Evolutionary conservation across 2,113 vertebrate species (phyloP).

Genomic region (Labeo rohita): DNA sequence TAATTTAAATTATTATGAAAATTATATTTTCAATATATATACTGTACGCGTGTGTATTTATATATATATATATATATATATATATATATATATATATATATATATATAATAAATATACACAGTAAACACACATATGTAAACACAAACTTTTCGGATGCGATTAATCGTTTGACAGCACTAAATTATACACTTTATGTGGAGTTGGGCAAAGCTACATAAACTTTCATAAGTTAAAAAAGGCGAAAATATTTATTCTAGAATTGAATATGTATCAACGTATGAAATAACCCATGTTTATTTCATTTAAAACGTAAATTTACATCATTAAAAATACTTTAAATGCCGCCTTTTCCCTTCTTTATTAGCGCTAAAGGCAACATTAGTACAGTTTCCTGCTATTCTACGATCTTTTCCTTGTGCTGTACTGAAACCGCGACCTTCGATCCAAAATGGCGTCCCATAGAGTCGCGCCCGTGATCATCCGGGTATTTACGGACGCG

Average conservation of each 20-base stretch:
- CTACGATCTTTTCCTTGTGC: not conserved
- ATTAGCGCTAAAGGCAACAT: too few species aligned
- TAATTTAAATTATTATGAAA: too few species aligned
- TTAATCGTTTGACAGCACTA: too few species aligned
- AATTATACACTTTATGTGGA: not conserved
- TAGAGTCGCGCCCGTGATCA: slow-evolving; percentile 25
- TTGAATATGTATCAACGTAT: not conserved
- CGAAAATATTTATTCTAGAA: not conserved
- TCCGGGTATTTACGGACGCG: slow-evolving; percentile 39
- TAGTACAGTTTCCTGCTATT: not conserved
- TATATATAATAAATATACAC: too few species aligned
- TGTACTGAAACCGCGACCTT: not conserved
- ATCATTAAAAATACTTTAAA: not conserved
- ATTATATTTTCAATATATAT: too few species aligned
- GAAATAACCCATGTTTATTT: not conserved
- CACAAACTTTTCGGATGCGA: too few species aligned
- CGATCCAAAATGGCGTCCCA: slow-evolving; percentile 33
- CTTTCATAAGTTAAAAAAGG: not conserved
- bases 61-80: too few species aligned
- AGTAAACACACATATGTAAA: too few species aligned
- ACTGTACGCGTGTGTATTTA: too few species aligned
- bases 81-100: too few species aligned
- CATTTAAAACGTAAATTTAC: not conserved
- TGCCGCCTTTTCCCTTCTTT: too few species aligned
- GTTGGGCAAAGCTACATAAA: not conserved